Conservation (phyloP, 1,140 invertebrate species). For the Aphaenogaster floridana region DNA sequence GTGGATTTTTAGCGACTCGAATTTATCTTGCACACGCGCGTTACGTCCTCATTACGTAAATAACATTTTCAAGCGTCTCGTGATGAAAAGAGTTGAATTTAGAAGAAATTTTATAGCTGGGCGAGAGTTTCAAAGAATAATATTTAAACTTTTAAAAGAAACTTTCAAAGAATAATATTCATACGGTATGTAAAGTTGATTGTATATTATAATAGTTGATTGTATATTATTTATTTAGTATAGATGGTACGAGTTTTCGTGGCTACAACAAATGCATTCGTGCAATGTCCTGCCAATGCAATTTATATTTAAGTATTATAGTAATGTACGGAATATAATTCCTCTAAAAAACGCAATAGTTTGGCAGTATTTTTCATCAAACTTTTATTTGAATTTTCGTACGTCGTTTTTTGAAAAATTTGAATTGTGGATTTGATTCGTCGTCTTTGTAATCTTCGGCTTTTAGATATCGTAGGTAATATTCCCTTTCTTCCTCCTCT, state of each 20-base stretch:
- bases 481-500: not conserved
- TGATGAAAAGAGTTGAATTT: not conserved
- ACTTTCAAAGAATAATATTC: not conserved
- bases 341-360: not conserved
- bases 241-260: slow-evolving; percentile 68
- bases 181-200: not conserved
- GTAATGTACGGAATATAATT: slow-evolving; percentile 18
- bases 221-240: slow-evolving; percentile 48
- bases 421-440: not conserved
- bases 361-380: slow-evolving; percentile 38
- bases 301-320: slow-evolving; percentile 76
- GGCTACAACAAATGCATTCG: slow-evolving; percentile 68
- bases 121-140: slow-evolving; percentile 3
- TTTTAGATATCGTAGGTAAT: not conserved
- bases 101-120: not conserved
- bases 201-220: slow-evolving; percentile 43
- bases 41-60: not conserved
- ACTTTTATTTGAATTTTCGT: not conserved
- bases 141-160: not conserved
- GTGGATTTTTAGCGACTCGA: not conserved
- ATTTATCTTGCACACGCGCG: not conserved
- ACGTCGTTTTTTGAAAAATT: not conserved
- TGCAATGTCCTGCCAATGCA: slow-evolving; percentile 84
- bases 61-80: not conserved
- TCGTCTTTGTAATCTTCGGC: not conserved